phyloP scores from a whole-genome alignment of 2,888 invertebrate species.

The Odontomyia ornata region DNA sequence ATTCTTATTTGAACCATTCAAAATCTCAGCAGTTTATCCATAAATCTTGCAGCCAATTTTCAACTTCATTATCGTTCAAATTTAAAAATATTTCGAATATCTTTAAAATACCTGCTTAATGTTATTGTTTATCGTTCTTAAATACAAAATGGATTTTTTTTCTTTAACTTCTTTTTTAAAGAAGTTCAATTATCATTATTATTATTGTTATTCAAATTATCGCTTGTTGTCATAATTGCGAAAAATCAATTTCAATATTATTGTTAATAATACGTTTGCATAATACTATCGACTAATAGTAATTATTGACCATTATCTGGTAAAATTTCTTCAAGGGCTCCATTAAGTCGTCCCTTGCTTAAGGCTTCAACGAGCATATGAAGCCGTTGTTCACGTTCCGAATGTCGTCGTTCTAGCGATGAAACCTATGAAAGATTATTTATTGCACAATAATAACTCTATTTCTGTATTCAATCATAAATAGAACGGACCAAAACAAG shows the following conservation, averaged over 20 bases:
- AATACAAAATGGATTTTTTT: background rate
- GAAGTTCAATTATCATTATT: too few relatives aligned
- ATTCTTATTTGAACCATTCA: background rate
- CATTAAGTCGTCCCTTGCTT: conserved; percentile 63
- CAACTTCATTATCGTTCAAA: background rate
- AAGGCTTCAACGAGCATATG: conserved; percentile 64
- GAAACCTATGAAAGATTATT: conserved; percentile 57
- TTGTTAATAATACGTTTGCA: too few relatives aligned
- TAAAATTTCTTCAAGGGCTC: conserved; percentile 59
- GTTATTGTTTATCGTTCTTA: conserved; percentile 2
- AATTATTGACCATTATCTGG: conserved; percentile 57
- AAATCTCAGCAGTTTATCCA: conserved; percentile 4
- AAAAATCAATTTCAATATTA: too few relatives aligned
- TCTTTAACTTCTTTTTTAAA: too few relatives aligned
- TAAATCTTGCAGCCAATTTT: background rate
- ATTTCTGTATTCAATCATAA: background rate
- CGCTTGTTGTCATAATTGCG: too few relatives aligned
- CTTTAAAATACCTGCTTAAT: conserved; percentile 29
- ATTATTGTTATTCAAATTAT: too few relatives aligned
- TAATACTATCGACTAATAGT: background rate
- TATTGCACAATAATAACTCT: conserved; percentile 11
- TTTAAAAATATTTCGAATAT: conserved; percentile 27
- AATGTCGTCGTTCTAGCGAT: conserved; percentile 62
- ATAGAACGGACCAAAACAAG: background rate
- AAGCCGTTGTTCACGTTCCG: conserved; percentile 63